phyloP scores from a whole-genome alignment of 2,888 invertebrate species.

The Acanthosepion lycidas region DNA sequence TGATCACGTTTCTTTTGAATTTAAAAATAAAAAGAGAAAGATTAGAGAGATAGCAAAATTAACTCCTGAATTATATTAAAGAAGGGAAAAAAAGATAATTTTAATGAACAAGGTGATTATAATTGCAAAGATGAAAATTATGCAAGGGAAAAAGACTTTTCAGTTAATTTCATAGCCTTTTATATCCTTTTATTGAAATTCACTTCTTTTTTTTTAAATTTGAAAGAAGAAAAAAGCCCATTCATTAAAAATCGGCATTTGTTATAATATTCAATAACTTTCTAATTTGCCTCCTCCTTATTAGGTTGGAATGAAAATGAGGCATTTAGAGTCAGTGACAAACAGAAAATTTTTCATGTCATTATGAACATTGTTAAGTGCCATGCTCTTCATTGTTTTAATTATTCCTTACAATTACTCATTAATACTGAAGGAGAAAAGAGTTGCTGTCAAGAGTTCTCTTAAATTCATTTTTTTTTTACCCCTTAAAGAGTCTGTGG shows the following conservation, averaged over 20 bases:
- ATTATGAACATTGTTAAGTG: conserved; percentile 1
- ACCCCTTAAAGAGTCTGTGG: conserved; percentile 4
- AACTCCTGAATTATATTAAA: neutral
- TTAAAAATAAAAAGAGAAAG: neutral
- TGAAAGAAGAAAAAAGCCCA: neutral
- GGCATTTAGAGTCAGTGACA: conserved; percentile 7
- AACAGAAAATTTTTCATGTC: conserved; percentile 8
- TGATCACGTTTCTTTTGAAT: neutral
- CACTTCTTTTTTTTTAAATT: neutral
- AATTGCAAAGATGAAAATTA: neutral
- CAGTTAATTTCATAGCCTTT: neutral
- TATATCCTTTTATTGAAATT: conserved; percentile 2
- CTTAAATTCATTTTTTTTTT: neutral
- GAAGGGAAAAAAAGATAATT: neutral
- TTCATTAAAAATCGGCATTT: conserved; percentile 17
- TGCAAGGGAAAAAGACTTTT: neutral
- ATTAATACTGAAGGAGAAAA: conserved; percentile 33
- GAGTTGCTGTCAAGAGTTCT: conserved; percentile 6
- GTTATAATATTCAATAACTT: conserved; percentile 33
- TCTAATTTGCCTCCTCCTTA: conserved; percentile 16
- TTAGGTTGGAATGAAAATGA: neutral
- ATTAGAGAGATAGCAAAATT: neutral
- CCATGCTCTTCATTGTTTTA: conserved; percentile 23
- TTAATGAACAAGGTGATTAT: conserved; percentile 33
- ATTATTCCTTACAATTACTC: conserved; percentile 22